phyloP scores from a whole-genome alignment of 1,140 invertebrate genomes.

The Cataglyphis hispanica region DNA sequence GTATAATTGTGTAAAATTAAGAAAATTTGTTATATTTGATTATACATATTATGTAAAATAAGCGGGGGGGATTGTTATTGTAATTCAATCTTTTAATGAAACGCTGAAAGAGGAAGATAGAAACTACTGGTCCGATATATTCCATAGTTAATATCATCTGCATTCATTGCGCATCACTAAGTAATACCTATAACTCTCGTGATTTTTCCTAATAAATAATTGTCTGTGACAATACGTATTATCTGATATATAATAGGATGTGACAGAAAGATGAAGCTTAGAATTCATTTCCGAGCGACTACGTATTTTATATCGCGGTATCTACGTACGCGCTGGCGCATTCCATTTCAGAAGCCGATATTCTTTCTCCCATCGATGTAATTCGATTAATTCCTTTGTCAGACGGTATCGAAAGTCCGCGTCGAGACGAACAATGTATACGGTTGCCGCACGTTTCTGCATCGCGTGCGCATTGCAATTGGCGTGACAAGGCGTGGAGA shows the following conservation, averaged over 20 bases:
- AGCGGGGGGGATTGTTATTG: no score
- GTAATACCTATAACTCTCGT: not conserved
- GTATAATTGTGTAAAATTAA: not conserved
- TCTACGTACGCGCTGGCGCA: not conserved
- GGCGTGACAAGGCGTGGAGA: constrained; percentile 63
- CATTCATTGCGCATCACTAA: not conserved
- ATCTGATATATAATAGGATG: constrained; percentile 40
- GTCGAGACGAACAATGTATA: constrained; percentile 62
- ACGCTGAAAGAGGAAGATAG: not conserved
- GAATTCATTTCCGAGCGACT: constrained; percentile 52
- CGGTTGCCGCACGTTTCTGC: constrained; percentile 50
- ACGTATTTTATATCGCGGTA: constrained; percentile 35
- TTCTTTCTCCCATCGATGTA: constrained; percentile 53
- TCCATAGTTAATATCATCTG: not conserved
- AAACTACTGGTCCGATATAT: not conserved
- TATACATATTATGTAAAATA: not conserved
- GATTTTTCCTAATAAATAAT: constrained; percentile 36
- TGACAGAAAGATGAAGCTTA: constrained; percentile 32
- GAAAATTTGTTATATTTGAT: not conserved
- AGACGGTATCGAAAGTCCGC: constrained; percentile 45
- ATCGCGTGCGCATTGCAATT: constrained; percentile 67
- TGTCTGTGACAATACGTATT: constrained; percentile 14
- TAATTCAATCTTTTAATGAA: not conserved
- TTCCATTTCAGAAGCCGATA: constrained; percentile 55
- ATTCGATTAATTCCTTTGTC: constrained; percentile 70